Percentiles rank a stretch among this genome's conserved stretches.
These are phyloP conservation scores for Garrulus glandarius DNA, from an alignment of 2,797 vertebrate species.

Conservation along the genomic window DNA sequence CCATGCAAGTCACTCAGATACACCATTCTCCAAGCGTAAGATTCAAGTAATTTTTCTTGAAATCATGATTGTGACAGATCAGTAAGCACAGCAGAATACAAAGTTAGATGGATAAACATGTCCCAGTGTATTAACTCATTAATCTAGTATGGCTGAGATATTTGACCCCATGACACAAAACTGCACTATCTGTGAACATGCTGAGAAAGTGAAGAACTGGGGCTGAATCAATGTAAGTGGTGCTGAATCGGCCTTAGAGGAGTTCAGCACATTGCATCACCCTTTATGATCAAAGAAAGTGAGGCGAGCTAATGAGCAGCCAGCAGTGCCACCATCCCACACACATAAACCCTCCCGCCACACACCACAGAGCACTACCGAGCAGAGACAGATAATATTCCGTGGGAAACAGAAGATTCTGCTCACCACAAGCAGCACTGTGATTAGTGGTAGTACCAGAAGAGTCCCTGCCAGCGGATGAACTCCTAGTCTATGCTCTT, in stretches of 20 bases:
- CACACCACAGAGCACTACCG: background rate
- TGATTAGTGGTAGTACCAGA: constrained; percentile 41
- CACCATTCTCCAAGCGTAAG: background rate
- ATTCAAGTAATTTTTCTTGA: background rate
- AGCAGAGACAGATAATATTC: constrained; percentile 10
- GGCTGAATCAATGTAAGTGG: background rate
- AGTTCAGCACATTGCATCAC: background rate
- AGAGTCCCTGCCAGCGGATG: background rate
- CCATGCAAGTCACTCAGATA: background rate
- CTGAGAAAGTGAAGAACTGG: background rate
- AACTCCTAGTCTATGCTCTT: background rate
- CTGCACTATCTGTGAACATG: background rate
- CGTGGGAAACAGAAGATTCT: constrained; percentile 35
- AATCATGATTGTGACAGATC: background rate
- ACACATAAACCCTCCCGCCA: background rate
- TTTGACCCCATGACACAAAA: background rate
- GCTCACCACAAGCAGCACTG: constrained; percentile 19
- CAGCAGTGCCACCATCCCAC: background rate
- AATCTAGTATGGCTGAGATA: background rate
- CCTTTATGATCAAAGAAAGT: constrained; percentile 28
- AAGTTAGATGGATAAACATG: background rate
- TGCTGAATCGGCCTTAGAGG: constrained; percentile 15
- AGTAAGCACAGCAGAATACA: background rate
- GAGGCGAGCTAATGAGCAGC: background rate
- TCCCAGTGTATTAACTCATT: background rate